Conservation (phyloP, 2,888 invertebrate species). For the Acholoe squamosa region DNA sequence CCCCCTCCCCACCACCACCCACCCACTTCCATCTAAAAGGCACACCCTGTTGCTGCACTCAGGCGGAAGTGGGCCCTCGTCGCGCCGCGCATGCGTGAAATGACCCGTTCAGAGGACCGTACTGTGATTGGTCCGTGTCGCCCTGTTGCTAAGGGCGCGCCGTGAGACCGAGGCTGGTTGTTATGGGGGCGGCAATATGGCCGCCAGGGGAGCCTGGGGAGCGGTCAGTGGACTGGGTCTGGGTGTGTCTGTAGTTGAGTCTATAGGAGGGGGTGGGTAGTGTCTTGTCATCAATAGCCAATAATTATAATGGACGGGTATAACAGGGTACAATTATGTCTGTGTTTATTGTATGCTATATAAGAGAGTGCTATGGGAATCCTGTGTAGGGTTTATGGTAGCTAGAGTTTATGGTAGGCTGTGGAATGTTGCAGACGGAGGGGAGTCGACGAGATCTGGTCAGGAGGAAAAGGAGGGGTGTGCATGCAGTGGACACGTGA, state of each 20-base stretch:
- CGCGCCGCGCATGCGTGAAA: conserved; percentile 46
- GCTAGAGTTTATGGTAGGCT: too few species aligned
- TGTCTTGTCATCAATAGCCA: too few species aligned
- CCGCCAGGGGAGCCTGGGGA: conserved; percentile 13
- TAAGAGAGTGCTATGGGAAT: too few species aligned
- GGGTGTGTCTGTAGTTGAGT: background rate
- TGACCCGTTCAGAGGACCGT: background rate
- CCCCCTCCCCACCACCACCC: background rate
- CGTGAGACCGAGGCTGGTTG: conserved; percentile 22
- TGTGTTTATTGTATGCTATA: too few species aligned
- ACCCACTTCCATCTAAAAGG: background rate
- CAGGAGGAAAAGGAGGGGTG: too few species aligned
- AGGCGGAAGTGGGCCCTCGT: conserved; percentile 24
- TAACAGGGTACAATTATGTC: too few species aligned
- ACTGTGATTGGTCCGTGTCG: conserved; percentile 45
- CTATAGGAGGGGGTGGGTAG: background rate
- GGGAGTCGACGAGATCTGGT: too few species aligned
- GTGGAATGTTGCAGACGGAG: too few species aligned
- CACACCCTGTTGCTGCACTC: conserved; percentile 36
- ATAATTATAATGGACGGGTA: too few species aligned
- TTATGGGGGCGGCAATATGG: conserved; percentile 6
- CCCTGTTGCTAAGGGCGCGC: background rate
- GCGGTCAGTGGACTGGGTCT: background rate
- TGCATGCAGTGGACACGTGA: too few species aligned
- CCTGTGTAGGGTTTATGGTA: too few species aligned